Evolutionary conservation across 1,140 invertebrate species (phyloP).

Genomic region (Acyrthosiphon pisum): DNA sequence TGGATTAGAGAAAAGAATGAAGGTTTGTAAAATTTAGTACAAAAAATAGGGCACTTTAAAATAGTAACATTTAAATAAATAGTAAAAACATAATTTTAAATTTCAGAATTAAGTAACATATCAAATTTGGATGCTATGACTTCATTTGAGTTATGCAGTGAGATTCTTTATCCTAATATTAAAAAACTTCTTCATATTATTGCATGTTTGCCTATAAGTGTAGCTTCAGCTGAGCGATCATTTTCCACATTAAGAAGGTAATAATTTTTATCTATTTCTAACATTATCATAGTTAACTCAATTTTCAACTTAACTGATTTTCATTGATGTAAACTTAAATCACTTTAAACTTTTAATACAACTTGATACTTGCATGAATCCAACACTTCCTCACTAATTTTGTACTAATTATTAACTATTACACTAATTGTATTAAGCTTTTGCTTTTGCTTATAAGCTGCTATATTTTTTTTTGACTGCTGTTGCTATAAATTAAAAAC

Average conservation of each 20-base stretch:
- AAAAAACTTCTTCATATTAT: neutral
- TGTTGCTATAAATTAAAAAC: slow-evolving; percentile 20
- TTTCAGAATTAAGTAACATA: neutral
- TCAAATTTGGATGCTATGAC: neutral
- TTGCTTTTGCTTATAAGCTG: neutral
- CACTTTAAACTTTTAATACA: no score
- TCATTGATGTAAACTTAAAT: no score
- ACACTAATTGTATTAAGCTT: no score
- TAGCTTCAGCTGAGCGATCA: neutral
- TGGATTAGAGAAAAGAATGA: slow-evolving; percentile 7
- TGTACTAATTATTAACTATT: no score
- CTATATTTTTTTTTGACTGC: slow-evolving; percentile 4
- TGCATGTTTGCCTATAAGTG: slow-evolving; percentile 2
- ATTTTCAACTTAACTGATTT: no score
- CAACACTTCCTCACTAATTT: no score
- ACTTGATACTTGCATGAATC: no score
- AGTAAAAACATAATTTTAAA: neutral
- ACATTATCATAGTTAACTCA: no score
- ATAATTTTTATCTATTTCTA: no score
- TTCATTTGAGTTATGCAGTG: neutral
- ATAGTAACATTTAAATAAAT: neutral
- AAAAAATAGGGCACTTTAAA: neutral
- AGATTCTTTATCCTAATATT: slow-evolving; percentile 4
- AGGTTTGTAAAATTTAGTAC: neutral
- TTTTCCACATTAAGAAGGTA: neutral